These are phyloP conservation scores for Lutraria rhynchaena DNA, from an alignment of 1,140 invertebrate species.

Conservation along the genomic window DNA sequence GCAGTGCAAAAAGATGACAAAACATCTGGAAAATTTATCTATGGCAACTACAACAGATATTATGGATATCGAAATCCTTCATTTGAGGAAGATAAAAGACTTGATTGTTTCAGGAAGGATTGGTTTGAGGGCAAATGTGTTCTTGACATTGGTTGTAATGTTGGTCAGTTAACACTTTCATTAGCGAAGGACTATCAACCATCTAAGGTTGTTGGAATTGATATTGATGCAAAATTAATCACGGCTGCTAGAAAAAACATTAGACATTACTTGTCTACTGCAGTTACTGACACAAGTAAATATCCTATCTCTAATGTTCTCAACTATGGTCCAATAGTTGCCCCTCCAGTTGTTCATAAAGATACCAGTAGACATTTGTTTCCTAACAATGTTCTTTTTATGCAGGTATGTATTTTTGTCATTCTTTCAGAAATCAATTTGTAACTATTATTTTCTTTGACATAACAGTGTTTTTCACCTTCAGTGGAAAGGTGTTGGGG, in stretches of 20 bases:
- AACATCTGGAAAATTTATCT: conserved; percentile 87
- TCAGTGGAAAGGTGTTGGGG: no score
- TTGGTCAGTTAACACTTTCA: conserved; percentile 93
- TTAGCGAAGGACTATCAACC: conserved; percentile 93
- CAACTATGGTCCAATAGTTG: conserved; percentile 90
- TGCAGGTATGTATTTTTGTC: conserved; percentile 86
- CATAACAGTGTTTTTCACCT: no score
- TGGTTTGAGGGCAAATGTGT: conserved; percentile 95
- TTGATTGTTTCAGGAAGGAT: conserved; percentile 91
- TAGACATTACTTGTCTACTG: conserved; percentile 87
- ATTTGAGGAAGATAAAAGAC: conserved; percentile 90
- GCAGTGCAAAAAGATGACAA: conserved; percentile 26
- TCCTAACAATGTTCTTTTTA: conserved; percentile 93
- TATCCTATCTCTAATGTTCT: conserved; percentile 93
- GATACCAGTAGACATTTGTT: conserved; percentile 83
- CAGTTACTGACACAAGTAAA: conserved; percentile 66
- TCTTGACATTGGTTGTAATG: conserved; percentile 98
- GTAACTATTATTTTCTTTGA: no score
- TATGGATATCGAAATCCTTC: conserved; percentile 96
- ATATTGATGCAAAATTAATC: conserved; percentile 96
- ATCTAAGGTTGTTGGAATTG: conserved; percentile 94
- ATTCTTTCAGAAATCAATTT: no score
- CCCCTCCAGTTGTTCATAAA: conserved; percentile 84
- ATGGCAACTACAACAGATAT: conserved; percentile 98
- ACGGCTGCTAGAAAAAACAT: conserved; percentile 91